Evolutionary conservation across 2,888 invertebrate genomes (phyloP).

Genomic region (Drosophila borborema): DNA sequence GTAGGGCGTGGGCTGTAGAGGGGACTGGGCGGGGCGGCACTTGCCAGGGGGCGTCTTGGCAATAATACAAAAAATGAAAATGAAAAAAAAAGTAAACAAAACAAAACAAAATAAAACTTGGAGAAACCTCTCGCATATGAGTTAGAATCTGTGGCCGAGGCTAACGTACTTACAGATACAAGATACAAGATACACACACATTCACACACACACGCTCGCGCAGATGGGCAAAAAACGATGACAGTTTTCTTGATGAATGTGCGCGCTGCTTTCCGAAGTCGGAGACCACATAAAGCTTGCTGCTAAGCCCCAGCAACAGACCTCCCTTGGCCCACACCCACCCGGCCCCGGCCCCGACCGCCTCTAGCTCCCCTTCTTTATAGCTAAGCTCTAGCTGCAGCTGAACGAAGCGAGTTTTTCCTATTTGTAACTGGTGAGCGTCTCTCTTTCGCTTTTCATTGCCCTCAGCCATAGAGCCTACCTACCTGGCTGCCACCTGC

Average conservation of each 20-base stretch:
- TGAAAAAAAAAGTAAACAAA: conserved; percentile 16
- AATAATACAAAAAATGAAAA: conserved; percentile 36
- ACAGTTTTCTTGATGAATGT: conserved; percentile 82
- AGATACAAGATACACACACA: conserved; percentile 53
- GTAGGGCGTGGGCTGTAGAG: background rate
- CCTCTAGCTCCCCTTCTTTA: background rate
- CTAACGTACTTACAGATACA: conserved; percentile 75
- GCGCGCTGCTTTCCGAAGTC: conserved; percentile 57
- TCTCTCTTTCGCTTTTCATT: conserved; percentile 68
- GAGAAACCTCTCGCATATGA: conserved; percentile 57
- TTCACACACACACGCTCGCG: conserved; percentile 22
- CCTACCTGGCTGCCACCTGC: conserved; percentile 51
- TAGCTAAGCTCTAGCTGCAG: conserved; percentile 21
- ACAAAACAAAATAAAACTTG: conserved; percentile 24
- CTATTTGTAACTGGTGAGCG: conserved; percentile 46
- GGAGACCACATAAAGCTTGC: conserved; percentile 56
- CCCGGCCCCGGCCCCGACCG: background rate
- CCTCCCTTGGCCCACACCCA: background rate
- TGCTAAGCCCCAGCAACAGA: conserved; percentile 38
- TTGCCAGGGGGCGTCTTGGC: conserved; percentile 47
- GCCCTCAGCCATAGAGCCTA: conserved; percentile 45
- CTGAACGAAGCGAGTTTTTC: conserved; percentile 50
- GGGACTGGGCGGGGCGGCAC: conserved; percentile 8
- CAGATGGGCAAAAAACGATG: conserved; percentile 68
- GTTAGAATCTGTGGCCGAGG: conserved; percentile 74